Evolutionary conservation across 2,888 invertebrate species (phyloP).

Genomic region (Mythimna vitellina): DNA sequence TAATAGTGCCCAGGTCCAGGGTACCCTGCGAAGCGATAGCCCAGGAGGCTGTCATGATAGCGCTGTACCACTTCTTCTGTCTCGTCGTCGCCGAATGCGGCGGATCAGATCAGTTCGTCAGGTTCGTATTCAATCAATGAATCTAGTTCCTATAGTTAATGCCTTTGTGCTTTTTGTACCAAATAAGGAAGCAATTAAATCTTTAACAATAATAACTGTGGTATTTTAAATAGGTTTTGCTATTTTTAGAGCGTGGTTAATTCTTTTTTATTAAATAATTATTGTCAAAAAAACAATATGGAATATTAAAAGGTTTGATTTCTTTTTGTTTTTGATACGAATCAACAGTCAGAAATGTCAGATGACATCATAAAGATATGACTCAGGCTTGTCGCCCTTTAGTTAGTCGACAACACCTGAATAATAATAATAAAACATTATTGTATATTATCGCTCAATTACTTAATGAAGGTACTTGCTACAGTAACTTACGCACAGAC

Average conservation of each 20-base stretch:
- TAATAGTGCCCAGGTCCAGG: constrained; percentile 92
- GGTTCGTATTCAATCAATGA: constrained; percentile 69
- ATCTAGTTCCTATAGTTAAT: not conserved
- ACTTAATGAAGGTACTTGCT: no score
- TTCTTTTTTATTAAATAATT: constrained; percentile 29
- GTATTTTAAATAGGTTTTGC: constrained; percentile 44
- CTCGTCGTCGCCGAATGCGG: constrained; percentile 92
- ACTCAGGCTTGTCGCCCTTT: not conserved
- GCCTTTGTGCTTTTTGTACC: constrained; percentile 35
- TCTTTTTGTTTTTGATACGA: not conserved
- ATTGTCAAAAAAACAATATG: constrained; percentile 3
- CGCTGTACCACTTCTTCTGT: constrained; percentile 93
- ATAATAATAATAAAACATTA: not conserved
- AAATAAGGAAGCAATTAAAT: constrained; percentile 58
- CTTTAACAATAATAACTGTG: constrained; percentile 53
- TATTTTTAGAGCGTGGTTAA: constrained; percentile 38
- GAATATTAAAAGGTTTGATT: constrained; percentile 12
- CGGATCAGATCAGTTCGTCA: constrained; percentile 91
- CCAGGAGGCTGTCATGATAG: constrained; percentile 93
- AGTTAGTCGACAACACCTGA: not conserved
- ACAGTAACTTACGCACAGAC: no score
- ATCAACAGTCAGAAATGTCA: not conserved
- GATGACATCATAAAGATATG: constrained; percentile 6
- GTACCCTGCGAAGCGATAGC: constrained; percentile 92
- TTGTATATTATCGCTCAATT: not conserved